Percentiles rank a stretch among this genome's conserved stretches.
Evolutionary conservation across 2,888 invertebrate species (phyloP).

Genomic region (Lapara coniferarum): DNA sequence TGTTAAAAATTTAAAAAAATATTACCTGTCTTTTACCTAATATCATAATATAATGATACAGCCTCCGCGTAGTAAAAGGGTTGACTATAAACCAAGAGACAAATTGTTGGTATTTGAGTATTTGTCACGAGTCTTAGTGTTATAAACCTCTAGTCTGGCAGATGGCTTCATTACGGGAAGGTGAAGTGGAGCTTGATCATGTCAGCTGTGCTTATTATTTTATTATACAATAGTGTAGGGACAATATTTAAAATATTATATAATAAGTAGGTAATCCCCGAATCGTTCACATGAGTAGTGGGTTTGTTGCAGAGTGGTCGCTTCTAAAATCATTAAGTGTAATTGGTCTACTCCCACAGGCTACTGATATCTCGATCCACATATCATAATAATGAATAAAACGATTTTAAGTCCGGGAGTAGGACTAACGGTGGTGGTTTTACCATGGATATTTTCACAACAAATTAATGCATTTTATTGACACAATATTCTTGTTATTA

Average conservation of each 20-base stretch:
- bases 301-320: background rate
- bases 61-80: slow-evolving; percentile 2
- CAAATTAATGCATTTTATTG: too few species aligned
- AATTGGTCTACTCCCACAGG: background rate
- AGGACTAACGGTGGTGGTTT: too few species aligned
- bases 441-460: too few species aligned
- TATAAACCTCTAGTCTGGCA: slow-evolving; percentile 5
- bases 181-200: background rate
- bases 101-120: slow-evolving; percentile 10
- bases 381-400: too few species aligned
- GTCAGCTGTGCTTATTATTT: background rate
- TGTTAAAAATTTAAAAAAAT: background rate
- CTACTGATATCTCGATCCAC: background rate
- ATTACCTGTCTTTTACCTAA: background rate
- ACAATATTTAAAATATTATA: background rate
- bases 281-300: slow-evolving; percentile 7
- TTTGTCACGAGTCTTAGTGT: slow-evolving; percentile 20
- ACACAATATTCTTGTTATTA: too few species aligned
- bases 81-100: slow-evolving; percentile 1
- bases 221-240: background rate
- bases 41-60: background rate
- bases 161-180: background rate
- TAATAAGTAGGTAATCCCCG: background rate
- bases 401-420: too few species aligned
- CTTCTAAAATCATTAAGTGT: background rate